These are phyloP conservation scores for Pseudanteris insignis DNA, from an alignment of 2,888 invertebrate genomes.

Conservation along the genomic window DNA sequence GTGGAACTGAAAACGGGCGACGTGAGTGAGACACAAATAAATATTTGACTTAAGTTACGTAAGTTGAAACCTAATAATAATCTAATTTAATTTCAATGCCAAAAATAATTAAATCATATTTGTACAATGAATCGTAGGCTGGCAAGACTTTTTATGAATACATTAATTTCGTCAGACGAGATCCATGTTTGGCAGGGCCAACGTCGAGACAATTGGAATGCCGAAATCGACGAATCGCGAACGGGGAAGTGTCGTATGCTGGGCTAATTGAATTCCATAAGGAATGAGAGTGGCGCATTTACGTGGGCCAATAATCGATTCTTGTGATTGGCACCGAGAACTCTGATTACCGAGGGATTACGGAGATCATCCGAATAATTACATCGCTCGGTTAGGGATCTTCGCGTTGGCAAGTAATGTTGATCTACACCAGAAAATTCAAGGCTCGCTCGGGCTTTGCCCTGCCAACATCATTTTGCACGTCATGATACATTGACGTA, in stretches of 20 bases:
- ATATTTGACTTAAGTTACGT: no score
- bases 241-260: slow-evolving; percentile 27
- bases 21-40: no score
- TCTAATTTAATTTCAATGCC: no score
- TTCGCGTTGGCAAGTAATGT: slow-evolving; percentile 55
- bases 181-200: no score
- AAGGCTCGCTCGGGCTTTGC: slow-evolving; percentile 28
- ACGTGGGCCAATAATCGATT: slow-evolving; percentile 55
- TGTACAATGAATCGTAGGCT: no score
- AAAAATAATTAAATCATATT: no score
- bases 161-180: no score
- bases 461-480: slow-evolving; percentile 23
- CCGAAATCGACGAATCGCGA: slow-evolving; percentile 32
- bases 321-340: slow-evolving; percentile 51
- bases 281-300: slow-evolving; percentile 44
- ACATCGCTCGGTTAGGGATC: slow-evolving; percentile 52
- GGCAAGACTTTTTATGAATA: no score
- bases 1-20: no score
- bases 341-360: slow-evolving; percentile 55
- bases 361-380: slow-evolving; percentile 64
- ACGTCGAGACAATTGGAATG: slow-evolving; percentile 26
- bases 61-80: no score
- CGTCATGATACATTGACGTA: slow-evolving; percentile 33
- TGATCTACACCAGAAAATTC: slow-evolving; percentile 42
- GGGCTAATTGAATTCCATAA: slow-evolving; percentile 46